phyloP scores from a whole-genome alignment of 2,888 invertebrate genomes.

The Catocala fraxini region DNA sequence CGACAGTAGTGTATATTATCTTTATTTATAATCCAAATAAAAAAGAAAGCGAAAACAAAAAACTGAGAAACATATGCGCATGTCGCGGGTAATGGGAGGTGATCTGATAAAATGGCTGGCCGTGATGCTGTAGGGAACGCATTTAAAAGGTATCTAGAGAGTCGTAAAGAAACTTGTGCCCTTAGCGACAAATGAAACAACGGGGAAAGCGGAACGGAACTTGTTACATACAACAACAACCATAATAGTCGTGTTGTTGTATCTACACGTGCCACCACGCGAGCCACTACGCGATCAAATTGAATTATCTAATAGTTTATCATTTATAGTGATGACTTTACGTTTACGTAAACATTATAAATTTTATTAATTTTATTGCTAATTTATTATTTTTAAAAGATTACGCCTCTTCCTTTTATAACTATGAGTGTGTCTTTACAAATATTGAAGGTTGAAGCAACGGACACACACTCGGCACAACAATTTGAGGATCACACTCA shows the following conservation, averaged over 20 bases:
- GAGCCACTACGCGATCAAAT: constrained; percentile 15
- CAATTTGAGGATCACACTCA: no score
- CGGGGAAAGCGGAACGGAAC: constrained; percentile 42
- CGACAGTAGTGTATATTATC: constrained; percentile 22
- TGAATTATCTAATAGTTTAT: no score
- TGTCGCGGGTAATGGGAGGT: constrained; percentile 52
- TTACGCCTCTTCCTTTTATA: no score
- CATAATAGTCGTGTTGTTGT: constrained; percentile 36
- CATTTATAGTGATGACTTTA: no score
- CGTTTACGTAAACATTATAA: no score
- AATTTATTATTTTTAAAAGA: no score
- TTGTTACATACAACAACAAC: constrained; percentile 43
- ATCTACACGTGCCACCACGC: constrained; percentile 25
- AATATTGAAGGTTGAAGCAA: no score
- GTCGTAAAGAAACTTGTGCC: constrained; percentile 57
- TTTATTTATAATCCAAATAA: constrained; percentile 50
- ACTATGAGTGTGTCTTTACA: no score
- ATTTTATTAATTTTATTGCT: no score
- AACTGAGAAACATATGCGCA: constrained; percentile 50
- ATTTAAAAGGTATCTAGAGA: constrained; percentile 56
- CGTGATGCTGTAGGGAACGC: constrained; percentile 53
- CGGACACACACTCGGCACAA: no score
- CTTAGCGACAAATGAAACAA: constrained; percentile 57
- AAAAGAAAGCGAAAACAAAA: constrained; percentile 42
- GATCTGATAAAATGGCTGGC: constrained; percentile 58